Evolutionary conservation across 2,113 vertebrate species (phyloP).

Genomic region (Sula dactylatra): DNA sequence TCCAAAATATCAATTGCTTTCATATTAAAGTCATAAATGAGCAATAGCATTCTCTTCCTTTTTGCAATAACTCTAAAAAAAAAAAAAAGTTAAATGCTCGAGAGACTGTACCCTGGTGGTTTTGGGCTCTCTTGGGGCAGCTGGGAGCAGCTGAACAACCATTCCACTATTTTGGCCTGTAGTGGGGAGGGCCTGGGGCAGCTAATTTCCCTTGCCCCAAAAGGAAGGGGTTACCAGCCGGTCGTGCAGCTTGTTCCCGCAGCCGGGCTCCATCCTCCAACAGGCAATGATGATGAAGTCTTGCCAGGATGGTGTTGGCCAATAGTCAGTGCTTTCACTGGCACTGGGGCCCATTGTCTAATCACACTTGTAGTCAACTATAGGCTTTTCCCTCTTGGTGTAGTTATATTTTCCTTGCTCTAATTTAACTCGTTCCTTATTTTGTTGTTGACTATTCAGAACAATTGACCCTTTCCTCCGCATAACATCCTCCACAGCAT

Average conservation of each 20-base stretch:
- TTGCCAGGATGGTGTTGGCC: not conserved
- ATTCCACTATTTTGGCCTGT: not conserved
- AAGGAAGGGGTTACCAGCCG: not conserved
- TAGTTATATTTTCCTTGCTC: not conserved
- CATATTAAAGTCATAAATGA: not conserved
- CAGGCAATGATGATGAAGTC: not conserved
- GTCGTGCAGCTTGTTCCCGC: not conserved
- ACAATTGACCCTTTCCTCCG: not conserved
- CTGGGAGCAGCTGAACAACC: not conserved
- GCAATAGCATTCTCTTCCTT: not conserved
- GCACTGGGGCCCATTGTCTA: not conserved
- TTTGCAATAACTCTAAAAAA: not conserved
- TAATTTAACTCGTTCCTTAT: not conserved
- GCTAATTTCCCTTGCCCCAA: not conserved
- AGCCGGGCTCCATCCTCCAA: not conserved
- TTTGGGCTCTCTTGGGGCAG: not conserved
- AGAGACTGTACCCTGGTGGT: not conserved
- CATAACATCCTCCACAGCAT: not conserved
- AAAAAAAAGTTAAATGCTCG: not conserved
- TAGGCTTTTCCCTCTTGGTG: not conserved
- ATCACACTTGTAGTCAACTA: not conserved
- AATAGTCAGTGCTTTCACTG: not conserved
- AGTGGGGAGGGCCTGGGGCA: slow-evolving; percentile 16
- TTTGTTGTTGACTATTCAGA: not conserved
- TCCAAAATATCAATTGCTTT: not conserved